A percentile compares a stretch with the other conserved stretches of the same genome.
Conservation (phyloP, 1,140 invertebrate species). For the Bombus fervidus region DNA sequence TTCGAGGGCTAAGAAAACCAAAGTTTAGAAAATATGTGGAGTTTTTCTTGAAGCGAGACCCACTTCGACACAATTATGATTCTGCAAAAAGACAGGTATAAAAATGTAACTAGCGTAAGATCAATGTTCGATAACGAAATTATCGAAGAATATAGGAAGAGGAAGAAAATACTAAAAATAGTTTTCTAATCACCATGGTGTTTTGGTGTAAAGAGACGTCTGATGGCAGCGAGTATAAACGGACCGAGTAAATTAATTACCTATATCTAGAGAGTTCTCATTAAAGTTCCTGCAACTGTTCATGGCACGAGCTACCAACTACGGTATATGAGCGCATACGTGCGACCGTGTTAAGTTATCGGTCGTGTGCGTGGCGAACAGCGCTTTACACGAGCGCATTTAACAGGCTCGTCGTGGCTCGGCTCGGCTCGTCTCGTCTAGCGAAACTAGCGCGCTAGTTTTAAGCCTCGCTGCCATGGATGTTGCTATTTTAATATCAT, state of each 20-base stretch:
- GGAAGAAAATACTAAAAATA: neutral
- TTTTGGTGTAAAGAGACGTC: neutral
- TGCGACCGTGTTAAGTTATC: slow-evolving; percentile 38
- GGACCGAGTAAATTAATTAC: slow-evolving; percentile 63
- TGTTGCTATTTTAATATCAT: slow-evolving; percentile 12
- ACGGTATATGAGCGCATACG: neutral
- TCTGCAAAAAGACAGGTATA: no score
- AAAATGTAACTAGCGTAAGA: no score
- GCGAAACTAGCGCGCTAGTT: slow-evolving; percentile 15
- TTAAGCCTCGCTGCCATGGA: neutral
- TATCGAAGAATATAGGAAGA: neutral
- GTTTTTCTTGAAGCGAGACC: no score
- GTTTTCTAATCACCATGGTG: neutral
- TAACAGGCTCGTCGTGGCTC: slow-evolving; percentile 16
- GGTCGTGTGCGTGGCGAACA: slow-evolving; percentile 15
- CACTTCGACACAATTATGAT: no score
- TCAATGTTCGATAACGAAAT: neutral
- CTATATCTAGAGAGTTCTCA: slow-evolving; percentile 65
- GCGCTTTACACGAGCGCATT: slow-evolving; percentile 7
- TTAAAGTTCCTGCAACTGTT: slow-evolving; percentile 68
- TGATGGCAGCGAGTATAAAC: slow-evolving; percentile 3
- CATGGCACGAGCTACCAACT: slow-evolving; percentile 44
- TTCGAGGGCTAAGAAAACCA: no score
- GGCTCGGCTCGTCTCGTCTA: neutral
- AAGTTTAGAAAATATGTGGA: no score